Evolutionary conservation across 2,113 vertebrate genomes (phyloP).

Genomic region (Paraplagusia blochii): DNA sequence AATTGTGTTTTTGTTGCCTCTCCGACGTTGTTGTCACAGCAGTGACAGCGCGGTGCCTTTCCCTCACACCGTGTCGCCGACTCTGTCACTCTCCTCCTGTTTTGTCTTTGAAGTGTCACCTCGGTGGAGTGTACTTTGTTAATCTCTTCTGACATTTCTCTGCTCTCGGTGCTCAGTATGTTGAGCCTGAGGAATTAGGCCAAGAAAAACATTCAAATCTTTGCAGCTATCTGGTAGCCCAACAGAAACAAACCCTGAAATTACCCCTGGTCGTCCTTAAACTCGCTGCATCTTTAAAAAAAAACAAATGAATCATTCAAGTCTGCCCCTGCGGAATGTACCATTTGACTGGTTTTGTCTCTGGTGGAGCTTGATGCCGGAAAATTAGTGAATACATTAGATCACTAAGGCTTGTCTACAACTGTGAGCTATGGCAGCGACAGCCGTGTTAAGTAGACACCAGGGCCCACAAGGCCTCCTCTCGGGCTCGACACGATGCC

Average conservation of each 20-base stretch:
- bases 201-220: conserved; percentile 49
- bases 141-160: conserved; percentile 73
- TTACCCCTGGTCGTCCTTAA: not conserved
- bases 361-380: conserved; percentile 26
- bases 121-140: conserved; percentile 62
- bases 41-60: conserved; percentile 9
- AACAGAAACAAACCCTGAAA: conserved; percentile 17
- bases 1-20: no score
- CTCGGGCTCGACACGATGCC: conserved; percentile 12
- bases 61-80: not conserved
- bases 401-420: conserved; percentile 44
- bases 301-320: not conserved
- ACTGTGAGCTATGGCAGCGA: conserved; percentile 44
- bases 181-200: conserved; percentile 43
- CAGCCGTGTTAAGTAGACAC: conserved; percentile 50
- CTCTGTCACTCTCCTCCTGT: conserved; percentile 10
- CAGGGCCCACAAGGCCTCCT: conserved; percentile 4
- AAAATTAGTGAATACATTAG: conserved; percentile 29
- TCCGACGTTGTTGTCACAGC: conserved; percentile 2
- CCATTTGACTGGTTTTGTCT: conserved; percentile 36
- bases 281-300: conserved; percentile 14
- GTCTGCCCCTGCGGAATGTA: conserved; percentile 12
- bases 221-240: conserved; percentile 24
- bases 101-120: conserved; percentile 55
- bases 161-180: conserved; percentile 40